phyloP scores from a whole-genome alignment of 2,797 vertebrate genomes.

The Podargus strigoides region DNA sequence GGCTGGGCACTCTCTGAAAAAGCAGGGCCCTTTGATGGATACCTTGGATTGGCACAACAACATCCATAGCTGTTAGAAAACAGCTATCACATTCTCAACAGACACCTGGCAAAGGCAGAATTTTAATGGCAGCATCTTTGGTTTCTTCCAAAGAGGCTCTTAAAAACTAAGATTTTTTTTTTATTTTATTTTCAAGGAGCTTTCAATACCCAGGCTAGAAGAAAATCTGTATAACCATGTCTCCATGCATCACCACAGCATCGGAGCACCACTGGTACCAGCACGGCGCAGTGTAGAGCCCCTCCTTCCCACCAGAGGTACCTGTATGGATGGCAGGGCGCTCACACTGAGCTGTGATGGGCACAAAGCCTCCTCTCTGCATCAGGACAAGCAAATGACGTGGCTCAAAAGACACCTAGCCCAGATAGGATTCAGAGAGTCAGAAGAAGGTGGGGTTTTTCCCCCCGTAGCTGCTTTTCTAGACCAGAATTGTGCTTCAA shows the following conservation, averaged over 20 bases:
- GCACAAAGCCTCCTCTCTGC: background rate
- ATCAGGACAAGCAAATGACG: background rate
- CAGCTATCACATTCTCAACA: background rate
- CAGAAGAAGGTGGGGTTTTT: background rate
- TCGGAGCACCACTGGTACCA: rapidly evolving
- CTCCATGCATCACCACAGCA: background rate
- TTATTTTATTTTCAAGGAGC: background rate
- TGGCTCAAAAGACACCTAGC: background rate
- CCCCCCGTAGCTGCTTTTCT: background rate
- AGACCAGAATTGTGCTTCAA: background rate
- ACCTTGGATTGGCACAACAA: background rate
- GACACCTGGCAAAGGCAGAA: background rate
- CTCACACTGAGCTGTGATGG: background rate
- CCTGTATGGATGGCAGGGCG: rapidly evolving
- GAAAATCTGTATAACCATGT: background rate
- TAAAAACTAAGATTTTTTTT: background rate
- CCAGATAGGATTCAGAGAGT: background rate
- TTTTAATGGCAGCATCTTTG: background rate
- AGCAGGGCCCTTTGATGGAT: rapidly evolving
- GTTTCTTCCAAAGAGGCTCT: background rate
- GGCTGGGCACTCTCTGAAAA: background rate
- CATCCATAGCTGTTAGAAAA: background rate
- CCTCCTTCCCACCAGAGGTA: background rate
- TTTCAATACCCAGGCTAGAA: rapidly evolving
- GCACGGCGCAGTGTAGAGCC: rapidly evolving